phyloP scores from a whole-genome alignment of 2,888 invertebrate species.

The Rhogogaster chlorosoma region DNA sequence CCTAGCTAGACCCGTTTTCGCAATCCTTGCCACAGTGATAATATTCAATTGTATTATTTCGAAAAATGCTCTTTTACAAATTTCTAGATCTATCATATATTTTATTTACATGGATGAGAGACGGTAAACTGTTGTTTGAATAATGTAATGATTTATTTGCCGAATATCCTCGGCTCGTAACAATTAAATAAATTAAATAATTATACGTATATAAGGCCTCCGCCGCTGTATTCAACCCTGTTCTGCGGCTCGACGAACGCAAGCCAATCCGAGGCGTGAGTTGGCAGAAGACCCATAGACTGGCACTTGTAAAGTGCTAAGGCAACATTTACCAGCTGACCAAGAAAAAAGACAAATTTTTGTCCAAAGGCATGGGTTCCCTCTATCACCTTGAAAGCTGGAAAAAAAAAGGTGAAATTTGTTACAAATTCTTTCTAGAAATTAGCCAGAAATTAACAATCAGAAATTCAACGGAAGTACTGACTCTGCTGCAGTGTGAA shows the following conservation, averaged over 20 bases:
- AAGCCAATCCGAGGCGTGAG: slow-evolving; percentile 98
- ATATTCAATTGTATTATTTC: slow-evolving; percentile 12
- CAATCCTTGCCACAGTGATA: slow-evolving; percentile 32
- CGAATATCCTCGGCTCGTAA: slow-evolving; percentile 73
- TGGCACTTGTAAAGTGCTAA: slow-evolving; percentile 98
- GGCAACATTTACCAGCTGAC: slow-evolving; percentile 94
- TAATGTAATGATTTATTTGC: slow-evolving; percentile 66
- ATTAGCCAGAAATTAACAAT: slow-evolving; percentile 21
- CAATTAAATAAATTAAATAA: slow-evolving; percentile 57
- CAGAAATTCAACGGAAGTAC: slow-evolving; percentile 53
- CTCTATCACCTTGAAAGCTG: slow-evolving; percentile 95
- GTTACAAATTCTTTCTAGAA: slow-evolving; percentile 8
- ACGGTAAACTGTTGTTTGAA: slow-evolving; percentile 42
- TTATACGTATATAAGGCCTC: slow-evolving; percentile 81
- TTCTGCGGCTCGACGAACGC: slow-evolving; percentile 97
- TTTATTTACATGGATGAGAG: slow-evolving; percentile 36
- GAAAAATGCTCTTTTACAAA: neutral
- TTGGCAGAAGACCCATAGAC: slow-evolving; percentile 97
- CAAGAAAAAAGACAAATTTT: slow-evolving; percentile 95
- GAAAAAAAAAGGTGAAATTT: slow-evolving; percentile 56
- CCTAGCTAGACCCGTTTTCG: neutral
- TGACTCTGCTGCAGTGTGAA: slow-evolving; percentile 89
- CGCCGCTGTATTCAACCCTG: slow-evolving; percentile 91
- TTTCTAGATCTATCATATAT: slow-evolving; percentile 1
- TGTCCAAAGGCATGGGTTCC: slow-evolving; percentile 94